Conservation (phyloP, 2,888 invertebrate species). For the Plusia festucae region DNA sequence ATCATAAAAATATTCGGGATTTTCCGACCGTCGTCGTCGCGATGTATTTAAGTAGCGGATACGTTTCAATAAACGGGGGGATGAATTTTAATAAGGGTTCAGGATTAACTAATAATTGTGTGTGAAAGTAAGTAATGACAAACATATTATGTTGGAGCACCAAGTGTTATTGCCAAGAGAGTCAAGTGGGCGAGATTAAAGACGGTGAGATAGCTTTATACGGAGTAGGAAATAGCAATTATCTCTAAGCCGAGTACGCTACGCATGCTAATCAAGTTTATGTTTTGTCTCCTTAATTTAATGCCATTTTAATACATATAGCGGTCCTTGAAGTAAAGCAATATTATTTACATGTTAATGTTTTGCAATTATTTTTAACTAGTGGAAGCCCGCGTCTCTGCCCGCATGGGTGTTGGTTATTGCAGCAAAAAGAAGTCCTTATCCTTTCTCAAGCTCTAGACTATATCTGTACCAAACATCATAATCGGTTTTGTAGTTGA, state of each 20-base stretch:
- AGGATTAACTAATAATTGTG: constrained; percentile 43
- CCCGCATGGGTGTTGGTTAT: too few species aligned
- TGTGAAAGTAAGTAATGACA: constrained; percentile 47
- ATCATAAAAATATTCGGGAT: constrained; percentile 45
- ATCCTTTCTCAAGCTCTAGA: too few species aligned
- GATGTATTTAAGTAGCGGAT: constrained; percentile 35
- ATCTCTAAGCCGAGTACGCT: constrained; percentile 55
- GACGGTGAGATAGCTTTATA: constrained; percentile 57
- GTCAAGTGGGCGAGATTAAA: constrained; percentile 56
- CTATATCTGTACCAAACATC: too few species aligned
- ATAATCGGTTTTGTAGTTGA: too few species aligned
- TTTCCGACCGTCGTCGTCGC: constrained; percentile 11
- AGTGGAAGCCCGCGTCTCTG: too few species aligned
- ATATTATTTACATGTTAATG: constrained; percentile 34
- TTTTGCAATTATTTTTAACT: constrained; percentile 16
- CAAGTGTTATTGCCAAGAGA: constrained; percentile 34
- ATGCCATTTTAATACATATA: constrained; percentile 45
- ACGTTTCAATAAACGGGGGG: constrained; percentile 35
- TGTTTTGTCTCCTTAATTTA: constrained; percentile 59
- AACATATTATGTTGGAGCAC: constrained; percentile 34
- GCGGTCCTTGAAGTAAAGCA: constrained; percentile 38
- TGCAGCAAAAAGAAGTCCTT: too few species aligned
- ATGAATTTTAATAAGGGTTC: constrained; percentile 37
- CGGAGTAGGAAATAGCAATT: constrained; percentile 65
- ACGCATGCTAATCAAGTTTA: constrained; percentile 66